Evolutionary conservation across 2,888 invertebrate genomes (phyloP), one percentile per base, ranked within the genome.

Genomic region (Platerodrilus igneus): DNA sequence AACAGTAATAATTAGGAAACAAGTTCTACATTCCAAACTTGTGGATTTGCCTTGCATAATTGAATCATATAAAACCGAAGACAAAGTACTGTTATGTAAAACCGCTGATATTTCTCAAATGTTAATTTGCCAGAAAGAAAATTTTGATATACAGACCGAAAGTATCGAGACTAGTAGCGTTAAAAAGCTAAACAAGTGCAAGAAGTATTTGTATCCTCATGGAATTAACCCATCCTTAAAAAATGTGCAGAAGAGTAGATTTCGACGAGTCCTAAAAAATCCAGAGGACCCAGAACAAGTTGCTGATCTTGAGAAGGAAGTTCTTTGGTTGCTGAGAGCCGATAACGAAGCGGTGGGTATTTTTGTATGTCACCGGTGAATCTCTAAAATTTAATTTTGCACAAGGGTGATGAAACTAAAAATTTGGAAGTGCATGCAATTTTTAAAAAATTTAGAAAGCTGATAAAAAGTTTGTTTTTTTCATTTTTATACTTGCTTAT

Each of bases 181-280:
- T 0, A 44, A 43, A 16, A 31, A 5, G 3, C 48, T 53, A 16
- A 20, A 21, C 8, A 26, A 29, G 9, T 37, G 38, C n/a, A 45
- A 47, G 13, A 37, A 16, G 10, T 38, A 33, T 16, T 21, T 28
- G 15, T 77, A 70, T 66, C 76, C 76, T 17, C 83, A 85, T 64
- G 85, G 85, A 18, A 60, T 83, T 15, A 77, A 81, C 2, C 77
- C 80, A 5, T 81, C 84, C 1, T 60, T 86, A 62, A 85, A 84
- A 60, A 84, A 83, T 65, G 82, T 79, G 1, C 66, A 78, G 14
- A 78, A 75, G 52, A 69, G 77, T 46, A 66, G 82, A 42, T 83
- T 83, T 53, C 67, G 83, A 14, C 80, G 80, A 60, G 78, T 78
- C 1, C 57, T 81, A 40, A 59, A 53, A 16, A 67, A 67, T 41